phyloP scores from a whole-genome alignment of 2,888 invertebrate species.

The Barypeithes pellucidus region DNA sequence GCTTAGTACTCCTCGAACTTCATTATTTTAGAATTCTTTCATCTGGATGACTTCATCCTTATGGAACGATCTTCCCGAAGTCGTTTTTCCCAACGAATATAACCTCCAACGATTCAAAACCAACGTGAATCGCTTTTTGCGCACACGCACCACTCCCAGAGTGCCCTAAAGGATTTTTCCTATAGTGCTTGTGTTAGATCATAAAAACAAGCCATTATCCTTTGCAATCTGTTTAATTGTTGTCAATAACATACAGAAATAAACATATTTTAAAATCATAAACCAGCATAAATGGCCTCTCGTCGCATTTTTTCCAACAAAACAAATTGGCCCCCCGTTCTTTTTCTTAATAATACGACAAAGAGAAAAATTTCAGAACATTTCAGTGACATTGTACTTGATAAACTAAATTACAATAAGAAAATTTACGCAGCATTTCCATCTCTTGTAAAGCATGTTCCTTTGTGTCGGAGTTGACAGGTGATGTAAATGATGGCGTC shows the following conservation, averaged over 20 bases:
- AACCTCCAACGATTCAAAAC: too few species aligned
- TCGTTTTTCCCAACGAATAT: too few species aligned
- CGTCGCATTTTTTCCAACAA: conserved; percentile 12
- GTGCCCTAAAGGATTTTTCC: too few species aligned
- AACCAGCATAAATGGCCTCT: conserved; percentile 7
- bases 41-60: too few species aligned
- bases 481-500: conserved; percentile 34
- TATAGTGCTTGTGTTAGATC: too few species aligned
- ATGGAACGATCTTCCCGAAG: too few species aligned
- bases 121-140: too few species aligned
- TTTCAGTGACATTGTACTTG: conserved; percentile 40
- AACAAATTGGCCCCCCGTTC: conserved; percentile 46
- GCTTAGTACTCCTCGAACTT: too few species aligned
- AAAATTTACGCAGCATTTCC: conserved; percentile 38
- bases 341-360: conserved; percentile 52
- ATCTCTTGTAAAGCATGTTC: conserved; percentile 37
- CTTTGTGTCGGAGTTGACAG: conserved; percentile 40
- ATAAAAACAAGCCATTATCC: too few species aligned
- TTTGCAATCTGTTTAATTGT: neutral
- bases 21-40: too few species aligned
- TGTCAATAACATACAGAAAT: neutral
- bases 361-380: conserved; percentile 47
- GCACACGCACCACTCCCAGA: too few species aligned
- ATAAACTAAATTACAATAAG: conserved; percentile 25
- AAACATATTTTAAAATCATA: conserved; percentile 21